phyloP scores from a whole-genome alignment of 1,140 invertebrate species.

The Conus betulinus region DNA sequence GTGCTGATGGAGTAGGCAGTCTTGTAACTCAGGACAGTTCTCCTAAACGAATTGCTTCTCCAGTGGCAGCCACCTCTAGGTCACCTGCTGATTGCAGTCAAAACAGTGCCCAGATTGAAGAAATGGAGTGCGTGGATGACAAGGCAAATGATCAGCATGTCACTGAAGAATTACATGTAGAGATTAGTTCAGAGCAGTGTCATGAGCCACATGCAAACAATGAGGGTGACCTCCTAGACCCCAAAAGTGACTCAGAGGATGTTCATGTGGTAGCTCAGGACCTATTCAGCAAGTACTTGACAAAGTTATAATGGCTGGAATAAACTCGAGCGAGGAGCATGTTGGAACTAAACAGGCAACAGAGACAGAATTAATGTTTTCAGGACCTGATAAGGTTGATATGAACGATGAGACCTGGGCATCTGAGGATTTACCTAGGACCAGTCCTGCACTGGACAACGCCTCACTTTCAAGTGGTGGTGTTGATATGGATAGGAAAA shows the following conservation, averaged over 20 bases:
- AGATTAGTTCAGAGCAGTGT: background rate
- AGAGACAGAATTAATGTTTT: background rate
- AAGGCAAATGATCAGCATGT: background rate
- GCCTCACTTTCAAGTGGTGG: background rate
- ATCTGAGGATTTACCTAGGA: background rate
- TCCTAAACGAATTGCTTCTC: background rate
- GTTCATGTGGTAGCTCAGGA: slow-evolving; percentile 19
- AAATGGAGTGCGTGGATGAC: background rate
- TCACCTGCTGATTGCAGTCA: too few species aligned
- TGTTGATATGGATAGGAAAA: background rate
- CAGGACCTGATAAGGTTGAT: slow-evolving; percentile 19
- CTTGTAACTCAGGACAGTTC: background rate
- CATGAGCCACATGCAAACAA: background rate
- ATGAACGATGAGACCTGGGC: background rate
- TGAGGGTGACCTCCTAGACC: background rate
- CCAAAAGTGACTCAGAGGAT: background rate
- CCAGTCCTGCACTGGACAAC: background rate
- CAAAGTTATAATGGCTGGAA: slow-evolving; percentile 25
- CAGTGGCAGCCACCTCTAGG: background rate
- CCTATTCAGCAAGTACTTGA: slow-evolving; percentile 49
- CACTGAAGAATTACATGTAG: background rate
- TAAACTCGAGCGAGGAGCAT: slow-evolving; percentile 27
- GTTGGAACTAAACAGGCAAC: background rate
- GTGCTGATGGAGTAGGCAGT: background rate
- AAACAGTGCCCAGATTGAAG: background rate